phyloP scores from a whole-genome alignment of 1,140 invertebrate species.

The Ceratosolen solmsi region DNA sequence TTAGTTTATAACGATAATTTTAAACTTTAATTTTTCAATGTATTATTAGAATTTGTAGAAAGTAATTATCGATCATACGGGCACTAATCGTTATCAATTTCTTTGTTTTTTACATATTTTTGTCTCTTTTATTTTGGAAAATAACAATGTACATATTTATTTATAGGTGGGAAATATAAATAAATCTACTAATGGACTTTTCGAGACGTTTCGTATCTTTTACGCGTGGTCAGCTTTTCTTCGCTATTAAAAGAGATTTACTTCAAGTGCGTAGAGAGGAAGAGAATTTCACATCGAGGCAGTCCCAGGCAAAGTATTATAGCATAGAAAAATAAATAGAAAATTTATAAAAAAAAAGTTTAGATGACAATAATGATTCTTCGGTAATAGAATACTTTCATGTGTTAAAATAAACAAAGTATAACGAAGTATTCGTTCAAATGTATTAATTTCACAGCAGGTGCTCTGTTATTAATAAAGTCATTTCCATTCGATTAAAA shows the following conservation, averaged over 20 bases:
- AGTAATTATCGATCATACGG: neutral
- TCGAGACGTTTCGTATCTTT: conserved; percentile 69
- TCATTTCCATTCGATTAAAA: too few species aligned
- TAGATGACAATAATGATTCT: too few species aligned
- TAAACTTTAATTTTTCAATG: neutral
- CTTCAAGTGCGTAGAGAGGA: neutral
- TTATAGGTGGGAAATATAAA: neutral
- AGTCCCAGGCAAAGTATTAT: neutral
- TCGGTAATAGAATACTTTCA: too few species aligned
- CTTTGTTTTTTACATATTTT: neutral
- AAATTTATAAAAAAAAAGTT: too few species aligned
- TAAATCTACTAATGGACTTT: conserved; percentile 69
- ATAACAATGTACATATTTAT: neutral
- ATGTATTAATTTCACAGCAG: too few species aligned
- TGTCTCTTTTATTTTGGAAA: too few species aligned
- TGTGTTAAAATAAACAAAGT: too few species aligned
- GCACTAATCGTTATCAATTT: neutral
- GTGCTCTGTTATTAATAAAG: too few species aligned
- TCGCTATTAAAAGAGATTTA: conserved; percentile 46
- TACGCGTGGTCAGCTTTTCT: conserved; percentile 37
- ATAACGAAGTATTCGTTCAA: too few species aligned
- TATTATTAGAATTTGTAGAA: neutral
- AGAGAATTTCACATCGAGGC: conserved; percentile 41
- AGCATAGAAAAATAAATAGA: neutral
- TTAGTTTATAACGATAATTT: neutral